Evolutionary conservation across 2,888 invertebrate genomes (phyloP).

Genomic region (Atethmia centrago): DNA sequence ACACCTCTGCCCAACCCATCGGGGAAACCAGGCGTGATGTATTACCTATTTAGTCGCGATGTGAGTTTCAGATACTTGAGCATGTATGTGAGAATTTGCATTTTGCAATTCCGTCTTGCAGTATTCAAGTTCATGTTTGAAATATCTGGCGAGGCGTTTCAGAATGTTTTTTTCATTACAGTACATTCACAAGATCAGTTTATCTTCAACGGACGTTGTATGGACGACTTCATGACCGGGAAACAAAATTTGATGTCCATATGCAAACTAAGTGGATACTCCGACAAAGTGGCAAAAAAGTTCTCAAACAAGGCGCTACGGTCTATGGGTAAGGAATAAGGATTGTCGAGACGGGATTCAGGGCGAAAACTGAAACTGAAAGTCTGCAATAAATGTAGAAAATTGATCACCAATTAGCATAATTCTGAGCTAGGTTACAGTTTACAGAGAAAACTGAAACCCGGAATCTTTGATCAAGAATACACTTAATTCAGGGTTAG

Average conservation of each 20-base stretch:
- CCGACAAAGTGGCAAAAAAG: background rate
- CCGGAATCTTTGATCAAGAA: background rate
- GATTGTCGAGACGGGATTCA: background rate
- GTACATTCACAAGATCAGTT: conserved; percentile 47
- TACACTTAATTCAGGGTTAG: background rate
- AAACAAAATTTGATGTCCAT: conserved; percentile 46
- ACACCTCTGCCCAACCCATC: too few relatives aligned
- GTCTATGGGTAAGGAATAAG: conserved; percentile 39
- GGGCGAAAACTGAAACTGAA: background rate
- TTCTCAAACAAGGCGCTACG: conserved; percentile 22
- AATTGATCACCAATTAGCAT: background rate
- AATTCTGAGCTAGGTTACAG: background rate
- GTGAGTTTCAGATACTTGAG: too few relatives aligned
- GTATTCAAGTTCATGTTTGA: background rate
- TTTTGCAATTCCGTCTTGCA: too few relatives aligned
- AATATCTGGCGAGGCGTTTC: background rate
- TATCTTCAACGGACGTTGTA: conserved; percentile 26
- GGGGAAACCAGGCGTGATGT: too few relatives aligned
- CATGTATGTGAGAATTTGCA: too few relatives aligned
- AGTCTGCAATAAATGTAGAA: background rate
- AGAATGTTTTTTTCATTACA: conserved; percentile 31
- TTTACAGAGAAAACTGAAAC: background rate
- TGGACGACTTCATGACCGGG: conserved; percentile 51
- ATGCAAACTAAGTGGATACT: conserved; percentile 38
- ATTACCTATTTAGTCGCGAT: too few relatives aligned